Conservation (phyloP, 2,888 invertebrate species). For the Actias luna region DNA sequence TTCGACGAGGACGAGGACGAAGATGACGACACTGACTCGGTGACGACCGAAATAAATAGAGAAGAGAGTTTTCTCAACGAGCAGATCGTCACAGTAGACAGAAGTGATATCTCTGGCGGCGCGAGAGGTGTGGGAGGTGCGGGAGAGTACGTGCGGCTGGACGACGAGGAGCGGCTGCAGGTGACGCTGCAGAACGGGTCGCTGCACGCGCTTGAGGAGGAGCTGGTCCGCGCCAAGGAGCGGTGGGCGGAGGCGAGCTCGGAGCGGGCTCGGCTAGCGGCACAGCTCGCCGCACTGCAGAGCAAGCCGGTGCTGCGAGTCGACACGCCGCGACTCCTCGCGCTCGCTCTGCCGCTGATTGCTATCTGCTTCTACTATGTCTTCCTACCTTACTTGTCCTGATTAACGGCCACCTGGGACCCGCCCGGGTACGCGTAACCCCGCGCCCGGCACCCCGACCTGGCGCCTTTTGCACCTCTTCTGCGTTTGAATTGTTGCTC, state of each 20-base stretch:
- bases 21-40: slow-evolving; percentile 70
- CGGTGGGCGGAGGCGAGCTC: slow-evolving; percentile 85
- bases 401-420: slow-evolving; percentile 83
- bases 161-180: slow-evolving; percentile 55
- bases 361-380: slow-evolving; percentile 83
- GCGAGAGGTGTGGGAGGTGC: slow-evolving; percentile 10
- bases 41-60: slow-evolving; percentile 57
- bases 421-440: slow-evolving; percentile 74
- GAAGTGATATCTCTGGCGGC: too few relatives aligned
- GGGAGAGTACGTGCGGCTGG: slow-evolving; percentile 48
- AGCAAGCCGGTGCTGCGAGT: slow-evolving; percentile 83
- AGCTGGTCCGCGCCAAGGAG: slow-evolving; percentile 87
- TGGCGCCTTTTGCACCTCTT: slow-evolving; percentile 21
- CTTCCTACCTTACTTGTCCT: slow-evolving; percentile 82
- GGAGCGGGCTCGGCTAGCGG: slow-evolving; percentile 82
- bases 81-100: slow-evolving; percentile 20
- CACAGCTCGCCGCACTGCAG: slow-evolving; percentile 80
- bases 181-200: slow-evolving; percentile 74
- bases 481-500: slow-evolving; percentile 32
- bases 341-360: slow-evolving; percentile 81
- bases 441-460: slow-evolving; percentile 23
- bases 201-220: slow-evolving; percentile 86
- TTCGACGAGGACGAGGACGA: slow-evolving; percentile 69
- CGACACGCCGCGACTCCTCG: slow-evolving; percentile 81
- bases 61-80: slow-evolving; percentile 32